Base-by-base conservation (phyloP, 2,888 invertebrate species). In the Erynnis tages region DNA sequence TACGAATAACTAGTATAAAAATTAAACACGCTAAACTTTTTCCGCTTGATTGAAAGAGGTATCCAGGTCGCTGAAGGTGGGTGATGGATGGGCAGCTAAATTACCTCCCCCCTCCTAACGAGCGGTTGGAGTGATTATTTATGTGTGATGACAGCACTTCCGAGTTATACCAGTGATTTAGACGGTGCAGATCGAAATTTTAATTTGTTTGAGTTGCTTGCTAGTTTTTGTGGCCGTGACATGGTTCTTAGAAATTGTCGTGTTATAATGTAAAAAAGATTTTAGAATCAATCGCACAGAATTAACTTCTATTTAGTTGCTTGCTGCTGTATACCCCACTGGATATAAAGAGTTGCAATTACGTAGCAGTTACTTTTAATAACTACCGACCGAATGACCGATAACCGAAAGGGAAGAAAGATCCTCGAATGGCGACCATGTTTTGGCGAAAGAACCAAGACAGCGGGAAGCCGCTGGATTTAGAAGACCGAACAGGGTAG, bases 141-240 rank as follows among this genome's bases (percentile, higher is more conserved):
- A 85, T 81, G 76, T 49, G 70, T 64, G 86, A 76, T 78, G 87
- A 87, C 86, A 87, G 77, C 75, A 67, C 73, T 85, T 87, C 86
- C 87, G 83, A 79, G 76, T 73, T 71, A 57, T 69, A 77, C 69
- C 61, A 67, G 67, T 77, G 77, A 80, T 80, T 79, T 72, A 73
- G 71, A 59, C 55, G 17, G 19, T 45, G 21, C 50, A 35, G n/a
- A 43, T 50, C 29, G 8, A 52, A 35, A 44, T 52, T 62, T 53
- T 61, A 69, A 79, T 76, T 75, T 71, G 34, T 32, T n/a, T 14
- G 17, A 13, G 14, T 10, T 19, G 7, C 10, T 17, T 2, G 17
- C 17, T 34, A 0, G 11, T 8, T 29, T 2, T 29, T 1, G 25
- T 25, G 6, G 8, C 25, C 2, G 2, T 30, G 29, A 6, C 11